Percentiles rank a stretch among this genome's conserved stretches.
Conservation (phyloP, 1,140 invertebrate species). For the Scaptodrosophila lebanonensis region DNA sequence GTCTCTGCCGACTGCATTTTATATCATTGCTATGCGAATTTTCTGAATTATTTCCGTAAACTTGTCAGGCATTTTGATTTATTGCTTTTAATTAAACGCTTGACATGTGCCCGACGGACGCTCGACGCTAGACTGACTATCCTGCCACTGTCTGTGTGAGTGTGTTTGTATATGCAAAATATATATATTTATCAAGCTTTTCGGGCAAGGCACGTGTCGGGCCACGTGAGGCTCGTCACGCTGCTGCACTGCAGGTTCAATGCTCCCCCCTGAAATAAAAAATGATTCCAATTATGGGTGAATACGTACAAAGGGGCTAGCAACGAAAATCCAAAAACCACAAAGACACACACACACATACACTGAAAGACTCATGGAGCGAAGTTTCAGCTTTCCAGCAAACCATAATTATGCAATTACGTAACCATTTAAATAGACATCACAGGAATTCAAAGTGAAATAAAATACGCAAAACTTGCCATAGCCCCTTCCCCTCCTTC, state of each 20-base stretch:
- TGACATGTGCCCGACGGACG: conserved; percentile 6
- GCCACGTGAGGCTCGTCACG: too few species aligned
- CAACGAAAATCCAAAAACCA: too few species aligned
- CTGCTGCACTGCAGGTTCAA: neutral
- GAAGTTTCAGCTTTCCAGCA: conserved; percentile 37
- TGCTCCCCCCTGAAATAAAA: neutral
- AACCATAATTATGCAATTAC: conserved; percentile 73
- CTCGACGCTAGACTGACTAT: conserved; percentile 10
- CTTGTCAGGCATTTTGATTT: conserved; percentile 56
- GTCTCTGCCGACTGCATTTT: neutral
- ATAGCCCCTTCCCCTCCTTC: too few species aligned
- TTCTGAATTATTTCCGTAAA: conserved; percentile 46
- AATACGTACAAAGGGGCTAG: too few species aligned
- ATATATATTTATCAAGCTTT: conserved; percentile 4
- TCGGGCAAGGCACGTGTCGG: neutral
- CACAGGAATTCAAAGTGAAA: conserved; percentile 54
- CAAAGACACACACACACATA: too few species aligned
- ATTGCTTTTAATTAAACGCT: conserved; percentile 61
- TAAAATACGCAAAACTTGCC: conserved; percentile 48
- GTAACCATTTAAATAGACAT: conserved; percentile 73
- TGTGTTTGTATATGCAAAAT: neutral
- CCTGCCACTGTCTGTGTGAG: neutral
- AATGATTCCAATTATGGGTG: too few species aligned
- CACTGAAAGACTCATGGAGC: too few species aligned
- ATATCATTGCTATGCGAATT: neutral